A percentile compares a stretch with the other conserved stretches of the same genome.
These are phyloP conservation scores for Doris montereyensis DNA, from an alignment of 2,888 invertebrate species.

Conservation along the genomic window DNA sequence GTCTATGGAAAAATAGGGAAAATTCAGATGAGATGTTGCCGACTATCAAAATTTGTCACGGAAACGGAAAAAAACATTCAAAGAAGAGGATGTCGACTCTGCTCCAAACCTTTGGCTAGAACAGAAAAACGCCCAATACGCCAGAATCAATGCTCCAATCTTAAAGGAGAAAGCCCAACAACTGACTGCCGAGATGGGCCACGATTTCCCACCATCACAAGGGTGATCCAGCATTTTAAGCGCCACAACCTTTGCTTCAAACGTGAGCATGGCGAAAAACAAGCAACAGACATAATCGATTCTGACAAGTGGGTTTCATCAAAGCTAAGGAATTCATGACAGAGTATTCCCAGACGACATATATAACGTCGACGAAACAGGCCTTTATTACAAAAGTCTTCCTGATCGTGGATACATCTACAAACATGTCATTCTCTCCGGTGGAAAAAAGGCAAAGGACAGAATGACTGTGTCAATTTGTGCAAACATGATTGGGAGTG, in stretches of 20 bases:
- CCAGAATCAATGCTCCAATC: slow-evolving; percentile 12
- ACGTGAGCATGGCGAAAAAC: slow-evolving; percentile 3
- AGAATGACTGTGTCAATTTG: too few species aligned
- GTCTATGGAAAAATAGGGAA: slow-evolving; percentile 2
- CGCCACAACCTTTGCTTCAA: slow-evolving; percentile 18
- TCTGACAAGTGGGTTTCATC: neutral
- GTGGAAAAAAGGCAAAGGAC: too few species aligned
- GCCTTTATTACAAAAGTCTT: too few species aligned
- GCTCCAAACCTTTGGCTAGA: slow-evolving; percentile 4
- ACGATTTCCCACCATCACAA: slow-evolving; percentile 8
- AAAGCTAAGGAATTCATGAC: too few species aligned
- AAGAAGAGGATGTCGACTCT: slow-evolving; percentile 14
- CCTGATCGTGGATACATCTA: too few species aligned
- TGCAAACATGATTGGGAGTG: too few species aligned
- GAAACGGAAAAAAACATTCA: neutral
- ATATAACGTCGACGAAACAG: too few species aligned
- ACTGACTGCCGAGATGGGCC: slow-evolving; percentile 11
- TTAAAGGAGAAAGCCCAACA: slow-evolving; percentile 15
- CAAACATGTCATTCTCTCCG: too few species aligned
- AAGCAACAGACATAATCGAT: neutral
- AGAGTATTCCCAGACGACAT: too few species aligned
- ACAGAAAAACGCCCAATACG: slow-evolving; percentile 1
- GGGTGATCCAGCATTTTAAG: slow-evolving; percentile 18
- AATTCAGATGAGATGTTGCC: neutral
- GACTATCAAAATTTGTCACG: slow-evolving; percentile 11